Conservation (phyloP, 2,113 vertebrate genomes). For the Callaeas wilsoni region DNA sequence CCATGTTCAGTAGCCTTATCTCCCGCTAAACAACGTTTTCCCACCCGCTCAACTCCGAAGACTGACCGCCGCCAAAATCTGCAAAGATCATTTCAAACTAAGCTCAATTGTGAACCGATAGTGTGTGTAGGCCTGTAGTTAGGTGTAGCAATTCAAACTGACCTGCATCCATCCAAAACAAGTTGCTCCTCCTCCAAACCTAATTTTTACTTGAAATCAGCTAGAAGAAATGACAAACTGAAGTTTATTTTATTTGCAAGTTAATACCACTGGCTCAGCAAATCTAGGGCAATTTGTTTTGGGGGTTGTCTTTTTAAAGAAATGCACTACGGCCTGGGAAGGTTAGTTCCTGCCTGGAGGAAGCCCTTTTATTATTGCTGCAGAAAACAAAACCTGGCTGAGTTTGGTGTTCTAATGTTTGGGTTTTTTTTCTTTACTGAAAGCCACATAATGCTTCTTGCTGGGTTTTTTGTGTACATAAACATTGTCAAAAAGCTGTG, state of each 20-base stretch:
- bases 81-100: slow-evolving; percentile 60
- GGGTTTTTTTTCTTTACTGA: slow-evolving; percentile 68
- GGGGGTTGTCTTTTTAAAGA: slow-evolving; percentile 61
- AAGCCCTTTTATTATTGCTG: slow-evolving; percentile 76
- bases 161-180: slow-evolving; percentile 73
- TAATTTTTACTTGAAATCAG: slow-evolving; percentile 78
- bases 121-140: slow-evolving; percentile 70
- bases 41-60: slow-evolving; percentile 54
- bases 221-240: slow-evolving; percentile 63
- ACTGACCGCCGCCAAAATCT: slow-evolving; percentile 56
- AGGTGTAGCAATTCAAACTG: slow-evolving; percentile 72
- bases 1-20: slow-evolving; percentile 78
- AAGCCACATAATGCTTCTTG: slow-evolving; percentile 76
- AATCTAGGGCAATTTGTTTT: slow-evolving; percentile 69
- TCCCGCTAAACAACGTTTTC: slow-evolving; percentile 39
- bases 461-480: slow-evolving; percentile 79
- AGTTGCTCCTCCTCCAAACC: slow-evolving; percentile 63
- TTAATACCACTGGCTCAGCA: slow-evolving; percentile 74
- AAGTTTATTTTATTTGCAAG: slow-evolving; percentile 69
- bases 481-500: slow-evolving; percentile 79
- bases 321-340: slow-evolving; percentile 75
- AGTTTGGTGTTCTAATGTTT: slow-evolving; percentile 65
- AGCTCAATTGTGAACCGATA: slow-evolving; percentile 67
- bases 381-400: slow-evolving; percentile 75
- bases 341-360: slow-evolving; percentile 61